A percentile compares a stretch with the other conserved stretches of the same genome.
Evolutionary conservation across 2,888 invertebrate genomes (phyloP).

Genomic region (Dorcus hopei): DNA sequence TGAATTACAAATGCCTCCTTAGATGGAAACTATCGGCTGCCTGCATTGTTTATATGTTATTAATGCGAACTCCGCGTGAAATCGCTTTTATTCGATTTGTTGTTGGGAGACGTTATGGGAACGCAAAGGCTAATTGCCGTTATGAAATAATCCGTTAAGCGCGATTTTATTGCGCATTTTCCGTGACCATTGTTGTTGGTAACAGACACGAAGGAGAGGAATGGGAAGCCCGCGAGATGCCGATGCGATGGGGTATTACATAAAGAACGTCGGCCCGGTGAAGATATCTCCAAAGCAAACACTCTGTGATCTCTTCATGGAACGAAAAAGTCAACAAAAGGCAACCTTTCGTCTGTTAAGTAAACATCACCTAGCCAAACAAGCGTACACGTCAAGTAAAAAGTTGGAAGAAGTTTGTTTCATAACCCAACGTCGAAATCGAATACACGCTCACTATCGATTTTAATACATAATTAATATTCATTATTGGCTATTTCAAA

Average conservation of each 20-base stretch:
- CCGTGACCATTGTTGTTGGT: too few relatives aligned
- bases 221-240: not conserved
- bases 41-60: not conserved
- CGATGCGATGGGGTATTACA: not conserved
- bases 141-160: too few relatives aligned
- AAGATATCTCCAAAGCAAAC: constrained; percentile 3
- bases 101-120: too few relatives aligned
- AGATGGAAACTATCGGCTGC: not conserved
- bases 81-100: too few relatives aligned
- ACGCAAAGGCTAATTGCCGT: too few relatives aligned
- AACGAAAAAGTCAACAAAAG: constrained; percentile 22
- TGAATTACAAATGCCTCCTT: constrained; percentile 2
- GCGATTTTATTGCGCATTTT: too few relatives aligned
- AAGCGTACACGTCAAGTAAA: constrained; percentile 2
- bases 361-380: constrained; percentile 22
- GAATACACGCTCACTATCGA: too few relatives aligned
- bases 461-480: too few relatives aligned
- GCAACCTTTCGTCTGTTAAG: constrained; percentile 9
- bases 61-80: not conserved
- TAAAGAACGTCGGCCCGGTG: not conserved
- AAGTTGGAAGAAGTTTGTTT: too few relatives aligned
- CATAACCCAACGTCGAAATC: not conserved
- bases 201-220: too few relatives aligned
- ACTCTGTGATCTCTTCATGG: constrained; percentile 16
- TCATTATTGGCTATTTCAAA: too few relatives aligned